These are phyloP conservation scores for Dinoponera quadriceps DNA, from an alignment of 1,140 invertebrate species.

Conservation along the genomic window DNA sequence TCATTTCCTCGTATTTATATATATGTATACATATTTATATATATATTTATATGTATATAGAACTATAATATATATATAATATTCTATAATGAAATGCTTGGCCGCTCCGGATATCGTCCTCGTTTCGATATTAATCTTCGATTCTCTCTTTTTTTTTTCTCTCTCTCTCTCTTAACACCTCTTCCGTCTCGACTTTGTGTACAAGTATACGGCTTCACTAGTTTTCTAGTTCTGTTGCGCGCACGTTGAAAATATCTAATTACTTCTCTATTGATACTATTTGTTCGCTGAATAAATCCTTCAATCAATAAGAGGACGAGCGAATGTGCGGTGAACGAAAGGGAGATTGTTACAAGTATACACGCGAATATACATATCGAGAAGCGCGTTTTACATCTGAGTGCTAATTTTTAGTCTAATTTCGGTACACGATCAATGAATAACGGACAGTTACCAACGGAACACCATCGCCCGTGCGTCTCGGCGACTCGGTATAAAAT, in stretches of 20 bases:
- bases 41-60: constrained; percentile 66
- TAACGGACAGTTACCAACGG: constrained; percentile 5
- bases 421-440: constrained; percentile 23
- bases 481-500: constrained; percentile 7
- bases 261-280: constrained; percentile 2
- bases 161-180: background rate
- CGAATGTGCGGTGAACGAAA: constrained; percentile 9
- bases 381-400: background rate
- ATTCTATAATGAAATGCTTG: constrained; percentile 65
- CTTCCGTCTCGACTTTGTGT: constrained; percentile 33
- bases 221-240: constrained; percentile 29
- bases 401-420: constrained; percentile 11
- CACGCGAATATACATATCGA: constrained; percentile 12
- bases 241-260: constrained; percentile 29
- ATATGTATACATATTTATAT: constrained; percentile 57
- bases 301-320: constrained; percentile 5
- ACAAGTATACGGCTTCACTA: constrained; percentile 29
- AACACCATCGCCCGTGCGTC: background rate
- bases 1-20: constrained; percentile 60
- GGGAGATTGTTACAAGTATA: constrained; percentile 23
- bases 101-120: constrained; percentile 31
- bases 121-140: constrained; percentile 27
- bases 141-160: constrained; percentile 6
- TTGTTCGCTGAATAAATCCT: constrained; percentile 9
- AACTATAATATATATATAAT: constrained; percentile 64